Percentiles rank a stretch among this genome's conserved stretches.
These are phyloP conservation scores for Piliocolobus tephrosceles DNA, from an alignment of 2,113 vertebrate genomes.

Conservation along the genomic window DNA sequence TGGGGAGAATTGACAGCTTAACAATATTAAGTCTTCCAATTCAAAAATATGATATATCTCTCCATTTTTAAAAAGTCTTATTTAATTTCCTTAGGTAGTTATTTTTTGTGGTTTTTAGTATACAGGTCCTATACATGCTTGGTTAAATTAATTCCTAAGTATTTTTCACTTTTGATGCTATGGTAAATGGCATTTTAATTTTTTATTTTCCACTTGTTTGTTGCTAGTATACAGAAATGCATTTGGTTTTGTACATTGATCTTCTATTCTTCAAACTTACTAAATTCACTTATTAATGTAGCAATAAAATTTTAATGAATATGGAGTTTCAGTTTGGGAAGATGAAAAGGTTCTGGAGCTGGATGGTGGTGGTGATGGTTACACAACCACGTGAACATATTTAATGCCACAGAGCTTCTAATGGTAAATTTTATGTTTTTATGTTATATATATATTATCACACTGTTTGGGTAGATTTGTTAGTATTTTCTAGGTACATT, in stretches of 20 bases:
- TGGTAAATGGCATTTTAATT: background rate
- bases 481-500: background rate
- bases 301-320: too few species aligned
- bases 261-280: background rate
- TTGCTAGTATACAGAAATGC: background rate
- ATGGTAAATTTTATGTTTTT: too few species aligned
- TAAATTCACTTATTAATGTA: background rate
- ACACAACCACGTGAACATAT: too few species aligned
- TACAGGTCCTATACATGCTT: background rate
- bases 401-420: too few species aligned
- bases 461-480: background rate
- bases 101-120: background rate
- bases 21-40: background rate
- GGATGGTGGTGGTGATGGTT: too few species aligned
- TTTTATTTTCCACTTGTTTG: background rate
- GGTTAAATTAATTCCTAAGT: background rate
- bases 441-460: too few species aligned
- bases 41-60: background rate
- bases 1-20: background rate
- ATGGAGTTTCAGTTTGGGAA: background rate
- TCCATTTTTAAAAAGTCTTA: background rate
- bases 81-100: background rate
- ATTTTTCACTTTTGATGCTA: background rate
- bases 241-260: background rate
- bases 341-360: background rate